Evolutionary conservation across 2,113 vertebrate species (phyloP), one percentile per base, ranked within the genome.

Genomic region (Enhydra lutris): DNA sequence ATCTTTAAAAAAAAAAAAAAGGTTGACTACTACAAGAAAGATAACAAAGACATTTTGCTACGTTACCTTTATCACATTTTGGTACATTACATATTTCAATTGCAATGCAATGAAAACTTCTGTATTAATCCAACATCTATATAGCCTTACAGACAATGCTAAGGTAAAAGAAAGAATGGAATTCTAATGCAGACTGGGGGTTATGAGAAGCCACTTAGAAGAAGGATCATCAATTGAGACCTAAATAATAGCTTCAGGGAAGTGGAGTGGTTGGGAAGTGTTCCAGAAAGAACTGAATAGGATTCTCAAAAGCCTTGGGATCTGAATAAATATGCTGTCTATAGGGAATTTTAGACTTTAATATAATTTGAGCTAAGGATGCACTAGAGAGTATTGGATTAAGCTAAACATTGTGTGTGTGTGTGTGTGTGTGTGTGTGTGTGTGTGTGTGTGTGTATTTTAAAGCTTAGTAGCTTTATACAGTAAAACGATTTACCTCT

Each of bases 261-360:
- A 3, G 11, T 13, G 10, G 2, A 0, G 7, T 13, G 2, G 20
- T 63, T 59, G 24, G 21, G 6, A 76, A 14, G 3, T 81, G 9
- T 59, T 92, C 11, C 4, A 84, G 29, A 79, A 94, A 71, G 2
- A 47, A 45, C 0, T 12, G 7, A 89, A 31, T 8, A 82, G 4
- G 81, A 89, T 42, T 94, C 82, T 4, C 12, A 89, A 36, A 89
- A 85, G 9, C 12, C n/a, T 86, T 67, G 6, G 3, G 3, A 78
- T 50, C 29, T 78, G 5, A 61, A 90, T 55, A 91, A 45, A 63
- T 5, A 52, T 20, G 4, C 1, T 80, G 7, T 21, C 2, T 71
- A 1, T 71, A 61, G 2, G 17, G 20, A 84, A 65, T 23, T 88
- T 21, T 55, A 63, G 15, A 84, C 0, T 69, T 83, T 59, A 86